These are phyloP conservation scores for Drosophila kepulauana DNA, from an alignment of 1,140 invertebrate genomes.

Conservation along the genomic window DNA sequence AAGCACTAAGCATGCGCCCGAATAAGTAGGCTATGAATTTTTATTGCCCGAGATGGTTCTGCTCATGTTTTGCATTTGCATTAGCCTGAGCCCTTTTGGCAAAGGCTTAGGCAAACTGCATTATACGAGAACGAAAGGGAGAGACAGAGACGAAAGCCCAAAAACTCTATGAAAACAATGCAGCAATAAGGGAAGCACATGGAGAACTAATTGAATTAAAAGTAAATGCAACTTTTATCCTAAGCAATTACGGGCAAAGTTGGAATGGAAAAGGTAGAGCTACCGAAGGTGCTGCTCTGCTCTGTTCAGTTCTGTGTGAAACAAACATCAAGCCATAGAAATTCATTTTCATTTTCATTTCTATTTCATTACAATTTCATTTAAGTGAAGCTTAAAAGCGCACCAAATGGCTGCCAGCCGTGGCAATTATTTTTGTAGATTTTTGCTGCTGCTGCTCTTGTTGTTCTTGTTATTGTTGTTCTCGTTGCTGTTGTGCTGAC, in stretches of 20 bases:
- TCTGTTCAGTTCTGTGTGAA: slow-evolving; percentile 19
- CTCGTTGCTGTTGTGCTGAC: slow-evolving; percentile 20
- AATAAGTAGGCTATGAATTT: slow-evolving; percentile 61
- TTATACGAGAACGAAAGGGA: slow-evolving; percentile 10
- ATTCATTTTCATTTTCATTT: slow-evolving; percentile 81
- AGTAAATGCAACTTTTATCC: slow-evolving; percentile 82
- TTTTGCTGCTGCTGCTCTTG: slow-evolving; percentile 42
- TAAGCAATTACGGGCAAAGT: slow-evolving; percentile 67
- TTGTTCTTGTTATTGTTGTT: slow-evolving; percentile 4
- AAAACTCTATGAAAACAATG: slow-evolving; percentile 43
- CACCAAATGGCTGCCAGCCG: slow-evolving; percentile 78
- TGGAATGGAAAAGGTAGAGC: slow-evolving; percentile 6
- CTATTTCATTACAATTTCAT: slow-evolving; percentile 83
- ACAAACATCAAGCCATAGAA: slow-evolving; percentile 80
- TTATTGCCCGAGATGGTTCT: slow-evolving; percentile 35
- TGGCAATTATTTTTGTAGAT: slow-evolving; percentile 82
- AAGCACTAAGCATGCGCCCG: slow-evolving; percentile 53
- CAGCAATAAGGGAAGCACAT: slow-evolving; percentile 40
- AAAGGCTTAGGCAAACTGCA: slow-evolving; percentile 59
- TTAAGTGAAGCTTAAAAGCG: slow-evolving; percentile 82
- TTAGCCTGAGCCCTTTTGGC: slow-evolving; percentile 23
- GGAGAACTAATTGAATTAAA: slow-evolving; percentile 78
- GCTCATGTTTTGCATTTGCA: slow-evolving; percentile 48
- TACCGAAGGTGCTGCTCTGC: slow-evolving; percentile 10
- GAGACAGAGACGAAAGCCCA: slow-evolving; percentile 24